Percentiles rank a stretch among this genome's conserved stretches.
These are phyloP conservation scores for Onychostruthus taczanowskii DNA, from an alignment of 2,113 vertebrate genomes.

Conservation along the genomic window DNA sequence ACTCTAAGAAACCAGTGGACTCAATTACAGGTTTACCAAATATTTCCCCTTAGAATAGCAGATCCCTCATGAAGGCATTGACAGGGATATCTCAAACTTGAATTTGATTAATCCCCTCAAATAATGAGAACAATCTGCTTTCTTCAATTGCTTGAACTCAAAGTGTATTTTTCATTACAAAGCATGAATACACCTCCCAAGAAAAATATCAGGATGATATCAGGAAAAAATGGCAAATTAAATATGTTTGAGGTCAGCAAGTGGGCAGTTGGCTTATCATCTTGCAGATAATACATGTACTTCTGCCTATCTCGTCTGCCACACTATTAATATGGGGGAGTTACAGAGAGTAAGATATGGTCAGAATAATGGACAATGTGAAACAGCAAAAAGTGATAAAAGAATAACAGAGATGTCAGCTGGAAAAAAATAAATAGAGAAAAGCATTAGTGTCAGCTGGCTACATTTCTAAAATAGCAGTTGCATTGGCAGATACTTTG, in stretches of 20 bases:
- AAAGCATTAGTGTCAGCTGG: neutral
- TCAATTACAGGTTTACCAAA: neutral
- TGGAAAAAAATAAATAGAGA: neutral
- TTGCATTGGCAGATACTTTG: neutral
- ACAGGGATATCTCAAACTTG: neutral
- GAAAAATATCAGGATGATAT: neutral
- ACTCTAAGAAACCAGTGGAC: neutral
- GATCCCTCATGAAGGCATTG: neutral
- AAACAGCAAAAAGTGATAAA: neutral
- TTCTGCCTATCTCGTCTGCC: neutral
- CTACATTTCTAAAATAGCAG: neutral
- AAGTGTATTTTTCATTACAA: conserved; percentile 1
- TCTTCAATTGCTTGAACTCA: neutral
- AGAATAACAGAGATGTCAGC: neutral
- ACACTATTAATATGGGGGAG: neutral
- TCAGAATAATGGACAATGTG: neutral
- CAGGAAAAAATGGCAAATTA: neutral
- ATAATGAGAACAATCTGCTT: neutral
- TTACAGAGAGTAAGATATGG: neutral
- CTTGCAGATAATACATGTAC: neutral
- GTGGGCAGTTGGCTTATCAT: neutral
- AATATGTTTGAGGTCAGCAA: neutral
- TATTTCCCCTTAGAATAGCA: neutral
- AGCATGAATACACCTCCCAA: neutral
- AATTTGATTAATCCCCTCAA: conserved; percentile 21